A percentile compares a stretch with the other conserved stretches of the same genome.
Conservation (phyloP, 1,140 invertebrate genomes). For the Calosoma granatense region DNA sequence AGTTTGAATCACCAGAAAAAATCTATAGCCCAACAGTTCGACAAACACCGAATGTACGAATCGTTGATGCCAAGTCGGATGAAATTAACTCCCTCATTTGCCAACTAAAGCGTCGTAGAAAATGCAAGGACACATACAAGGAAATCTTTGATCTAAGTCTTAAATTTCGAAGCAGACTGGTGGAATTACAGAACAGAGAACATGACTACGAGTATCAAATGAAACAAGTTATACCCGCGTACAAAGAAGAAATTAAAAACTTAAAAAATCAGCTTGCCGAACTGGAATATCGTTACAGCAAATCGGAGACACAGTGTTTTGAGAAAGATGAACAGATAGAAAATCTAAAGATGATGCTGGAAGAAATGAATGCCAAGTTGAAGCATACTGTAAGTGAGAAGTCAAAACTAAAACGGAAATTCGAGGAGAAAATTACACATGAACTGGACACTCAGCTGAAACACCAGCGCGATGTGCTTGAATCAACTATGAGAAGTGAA, state of each 20-base stretch:
- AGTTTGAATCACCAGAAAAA: constrained; percentile 29
- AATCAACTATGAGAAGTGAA: constrained; percentile 42
- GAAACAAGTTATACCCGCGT: constrained; percentile 45
- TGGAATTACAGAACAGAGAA: constrained; percentile 57
- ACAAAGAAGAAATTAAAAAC: constrained; percentile 49
- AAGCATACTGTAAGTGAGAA: constrained; percentile 44
- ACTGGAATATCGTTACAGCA: constrained; percentile 41
- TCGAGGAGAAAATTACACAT: constrained; percentile 54
- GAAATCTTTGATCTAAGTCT: constrained; percentile 37
- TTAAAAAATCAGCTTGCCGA: constrained; percentile 45
- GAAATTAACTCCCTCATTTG: background rate
- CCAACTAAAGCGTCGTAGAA: background rate
- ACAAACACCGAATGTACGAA: background rate
- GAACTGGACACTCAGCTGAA: constrained; percentile 55
- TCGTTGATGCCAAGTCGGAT: background rate
- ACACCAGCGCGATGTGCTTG: constrained; percentile 45
- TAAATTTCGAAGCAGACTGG: constrained; percentile 48
- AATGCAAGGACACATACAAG: constrained; percentile 20
- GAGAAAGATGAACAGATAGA: constrained; percentile 29
- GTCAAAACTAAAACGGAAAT: constrained; percentile 62
- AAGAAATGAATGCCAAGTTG: constrained; percentile 22
- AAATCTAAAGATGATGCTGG: background rate
- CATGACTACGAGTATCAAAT: constrained; percentile 52
- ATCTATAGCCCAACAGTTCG: background rate
- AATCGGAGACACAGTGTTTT: constrained; percentile 40